These are phyloP conservation scores for Sarcophilus harrisii DNA, from an alignment of 2,797 vertebrate genomes.

Conservation along the genomic window DNA sequence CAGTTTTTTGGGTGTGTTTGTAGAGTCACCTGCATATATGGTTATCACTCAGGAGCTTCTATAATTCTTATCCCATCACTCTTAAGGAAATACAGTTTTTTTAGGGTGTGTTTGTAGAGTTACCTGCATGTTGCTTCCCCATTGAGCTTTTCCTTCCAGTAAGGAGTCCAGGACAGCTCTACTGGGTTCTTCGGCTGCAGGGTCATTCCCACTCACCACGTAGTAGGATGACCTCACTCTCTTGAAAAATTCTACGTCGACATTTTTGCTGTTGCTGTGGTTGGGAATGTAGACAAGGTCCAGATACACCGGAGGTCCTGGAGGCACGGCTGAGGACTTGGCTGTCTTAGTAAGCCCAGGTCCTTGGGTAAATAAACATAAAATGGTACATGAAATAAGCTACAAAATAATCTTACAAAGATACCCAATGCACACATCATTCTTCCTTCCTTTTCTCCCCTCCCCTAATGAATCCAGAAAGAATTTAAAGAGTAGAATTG, in stretches of 20 bases:
- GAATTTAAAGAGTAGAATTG: neutral
- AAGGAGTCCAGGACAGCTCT: slow-evolving; percentile 94
- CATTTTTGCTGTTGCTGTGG: slow-evolving; percentile 98
- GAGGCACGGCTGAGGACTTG: slow-evolving; percentile 88
- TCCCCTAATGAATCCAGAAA: neutral
- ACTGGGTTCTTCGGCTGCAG: slow-evolving; percentile 94
- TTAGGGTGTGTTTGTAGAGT: neutral
- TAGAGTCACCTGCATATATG: slow-evolving; percentile 90
- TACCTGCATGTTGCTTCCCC: slow-evolving; percentile 97
- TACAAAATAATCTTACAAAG: no score
- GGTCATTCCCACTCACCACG: slow-evolving; percentile 97
- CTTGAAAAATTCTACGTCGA: slow-evolving; percentile 97
- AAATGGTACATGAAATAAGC: slow-evolving; percentile 55
- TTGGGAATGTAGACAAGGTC: slow-evolving; percentile 99
- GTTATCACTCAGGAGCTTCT: neutral
- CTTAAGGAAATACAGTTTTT: neutral
- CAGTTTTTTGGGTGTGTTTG: neutral
- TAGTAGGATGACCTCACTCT: slow-evolving; percentile 96
- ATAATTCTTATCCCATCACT: neutral
- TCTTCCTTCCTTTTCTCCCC: neutral
- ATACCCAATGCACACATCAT: neutral
- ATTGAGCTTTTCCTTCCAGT: slow-evolving; percentile 96
- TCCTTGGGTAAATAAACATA: slow-evolving; percentile 82
- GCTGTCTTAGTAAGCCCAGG: slow-evolving; percentile 88
- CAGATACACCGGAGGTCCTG: slow-evolving; percentile 95